Conservation (phyloP, 2,797 vertebrate genomes). For the Dendrocincla fuliginosa region DNA sequence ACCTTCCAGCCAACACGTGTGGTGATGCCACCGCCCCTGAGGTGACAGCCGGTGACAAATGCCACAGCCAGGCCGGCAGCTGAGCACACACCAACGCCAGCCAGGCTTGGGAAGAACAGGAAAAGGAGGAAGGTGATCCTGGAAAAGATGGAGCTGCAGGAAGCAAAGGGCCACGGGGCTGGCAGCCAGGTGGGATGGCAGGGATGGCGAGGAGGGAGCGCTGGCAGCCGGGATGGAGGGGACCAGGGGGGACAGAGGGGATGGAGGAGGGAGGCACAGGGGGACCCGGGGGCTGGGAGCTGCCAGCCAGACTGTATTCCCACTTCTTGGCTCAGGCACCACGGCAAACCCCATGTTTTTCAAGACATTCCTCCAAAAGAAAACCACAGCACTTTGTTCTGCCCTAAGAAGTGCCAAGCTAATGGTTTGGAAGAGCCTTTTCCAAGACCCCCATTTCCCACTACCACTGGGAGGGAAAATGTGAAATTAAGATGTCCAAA, state of each 20-base stretch:
- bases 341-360: not conserved
- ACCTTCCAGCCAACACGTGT: rapidly evolving
- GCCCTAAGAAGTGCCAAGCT: rapidly evolving
- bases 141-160: not conserved
- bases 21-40: rapidly evolving
- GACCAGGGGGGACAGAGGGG: not conserved
- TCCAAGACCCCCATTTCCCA: not conserved
- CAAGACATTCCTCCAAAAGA: not conserved
- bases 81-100: not conserved
- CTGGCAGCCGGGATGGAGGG: not conserved
- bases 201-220: not conserved
- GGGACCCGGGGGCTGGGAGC: not conserved
- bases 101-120: not conserved
- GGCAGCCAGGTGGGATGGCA: not conserved
- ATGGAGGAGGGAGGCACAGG: not conserved
- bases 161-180: not conserved
- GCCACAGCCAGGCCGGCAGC: not conserved
- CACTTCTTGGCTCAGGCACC: not conserved
- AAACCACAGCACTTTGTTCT: not conserved
- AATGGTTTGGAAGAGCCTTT: not conserved
- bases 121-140: not conserved
- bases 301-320: conserved; percentile 6
- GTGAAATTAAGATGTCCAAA: not conserved
- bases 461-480: not conserved
- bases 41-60: not conserved